Conservation (phyloP, 2,888 invertebrate genomes). For the Calameuta pallipes region DNA sequence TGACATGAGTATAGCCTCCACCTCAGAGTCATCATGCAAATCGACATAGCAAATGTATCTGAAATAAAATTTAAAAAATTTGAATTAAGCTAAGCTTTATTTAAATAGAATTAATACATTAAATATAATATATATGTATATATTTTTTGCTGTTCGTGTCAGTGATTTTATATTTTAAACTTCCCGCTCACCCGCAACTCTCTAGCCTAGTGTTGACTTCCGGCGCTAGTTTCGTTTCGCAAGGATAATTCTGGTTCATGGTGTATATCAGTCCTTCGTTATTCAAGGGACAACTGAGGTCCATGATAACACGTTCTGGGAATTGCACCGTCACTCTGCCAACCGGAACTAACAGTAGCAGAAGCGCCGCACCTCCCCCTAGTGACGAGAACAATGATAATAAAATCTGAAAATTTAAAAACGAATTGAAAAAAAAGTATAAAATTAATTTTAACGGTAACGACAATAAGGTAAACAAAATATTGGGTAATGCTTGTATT, state of each 20-base stretch:
- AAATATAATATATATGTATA: background rate
- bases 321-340: conserved; percentile 76
- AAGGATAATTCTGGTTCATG: conserved; percentile 52
- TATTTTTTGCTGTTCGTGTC: conserved; percentile 2
- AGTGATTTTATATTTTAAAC: background rate
- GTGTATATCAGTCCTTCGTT: conserved; percentile 45
- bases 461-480: background rate
- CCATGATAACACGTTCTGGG: conserved; percentile 72
- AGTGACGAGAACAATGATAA: conserved; percentile 76
- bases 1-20: conserved; percentile 67
- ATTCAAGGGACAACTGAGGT: conserved; percentile 68
- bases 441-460: background rate
- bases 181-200: conserved; percentile 56
- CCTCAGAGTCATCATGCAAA: conserved; percentile 63
- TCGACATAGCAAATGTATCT: conserved; percentile 71
- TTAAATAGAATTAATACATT: background rate
- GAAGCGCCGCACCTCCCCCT: conserved; percentile 75
- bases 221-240: conserved; percentile 46
- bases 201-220: conserved; percentile 48
- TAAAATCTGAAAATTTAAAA: conserved; percentile 69
- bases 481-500: background rate
- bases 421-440: background rate
- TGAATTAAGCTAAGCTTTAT: background rate
- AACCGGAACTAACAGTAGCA: conserved; percentile 78
- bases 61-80: conserved; percentile 18